Conservation (phyloP, 2,888 invertebrate species). For the Anthophora plumipes region DNA sequence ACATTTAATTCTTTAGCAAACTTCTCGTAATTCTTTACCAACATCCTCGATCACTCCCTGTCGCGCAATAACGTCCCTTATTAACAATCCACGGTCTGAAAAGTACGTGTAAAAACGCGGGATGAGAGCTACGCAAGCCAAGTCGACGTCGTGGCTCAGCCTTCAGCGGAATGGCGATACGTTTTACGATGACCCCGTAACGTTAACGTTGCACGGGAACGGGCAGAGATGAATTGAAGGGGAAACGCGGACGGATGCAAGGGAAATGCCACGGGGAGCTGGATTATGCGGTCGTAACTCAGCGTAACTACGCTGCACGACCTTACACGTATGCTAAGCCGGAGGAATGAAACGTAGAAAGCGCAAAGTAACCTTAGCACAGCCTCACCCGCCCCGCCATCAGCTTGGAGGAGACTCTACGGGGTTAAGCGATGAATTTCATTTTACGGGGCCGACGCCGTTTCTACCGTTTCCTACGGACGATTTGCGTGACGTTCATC, state of each 20-base stretch:
- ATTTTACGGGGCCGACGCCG: slow-evolving; percentile 68
- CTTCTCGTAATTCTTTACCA: not conserved
- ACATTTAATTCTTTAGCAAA: not conserved
- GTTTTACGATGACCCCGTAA: slow-evolving; percentile 75
- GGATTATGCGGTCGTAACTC: slow-evolving; percentile 75
- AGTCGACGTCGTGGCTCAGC: slow-evolving; percentile 25
- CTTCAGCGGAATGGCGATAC: slow-evolving; percentile 73
- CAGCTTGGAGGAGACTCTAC: slow-evolving; percentile 21
- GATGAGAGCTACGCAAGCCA: not conserved
- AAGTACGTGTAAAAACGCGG: slow-evolving; percentile 38
- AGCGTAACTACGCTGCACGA: slow-evolving; percentile 64
- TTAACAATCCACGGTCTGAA: slow-evolving; percentile 24
- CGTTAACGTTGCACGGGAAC: slow-evolving; percentile 64
- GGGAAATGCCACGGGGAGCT: slow-evolving; percentile 55
- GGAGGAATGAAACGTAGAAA: slow-evolving; percentile 52
- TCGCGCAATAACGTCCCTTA: not conserved
- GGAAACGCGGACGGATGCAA: slow-evolving; percentile 41
- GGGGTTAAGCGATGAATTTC: slow-evolving; percentile 77
- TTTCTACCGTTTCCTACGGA: slow-evolving; percentile 62
- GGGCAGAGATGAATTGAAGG: slow-evolving; percentile 56
- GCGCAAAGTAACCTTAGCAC: slow-evolving; percentile 55
- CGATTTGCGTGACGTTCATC: slow-evolving; percentile 64
- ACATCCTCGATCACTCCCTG: not conserved
- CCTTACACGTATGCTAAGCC: slow-evolving; percentile 75
- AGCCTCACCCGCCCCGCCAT: not conserved